phyloP scores from a whole-genome alignment of 2,888 invertebrate genomes.

The Cheilosia grossa region DNA sequence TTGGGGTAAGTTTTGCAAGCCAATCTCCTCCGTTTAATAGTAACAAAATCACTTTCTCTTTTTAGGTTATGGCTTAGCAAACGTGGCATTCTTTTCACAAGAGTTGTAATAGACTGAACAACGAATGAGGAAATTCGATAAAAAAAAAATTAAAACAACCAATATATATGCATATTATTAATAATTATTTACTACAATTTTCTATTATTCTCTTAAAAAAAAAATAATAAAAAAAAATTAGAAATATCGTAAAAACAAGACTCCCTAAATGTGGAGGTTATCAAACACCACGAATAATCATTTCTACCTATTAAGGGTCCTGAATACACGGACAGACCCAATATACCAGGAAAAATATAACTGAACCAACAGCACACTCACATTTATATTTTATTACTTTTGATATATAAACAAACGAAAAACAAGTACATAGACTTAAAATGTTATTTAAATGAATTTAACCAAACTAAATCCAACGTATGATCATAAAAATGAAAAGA shows the following conservation, averaged over 20 bases:
- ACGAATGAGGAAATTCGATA: slow-evolving; percentile 62
- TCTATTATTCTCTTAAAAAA: slow-evolving; percentile 61
- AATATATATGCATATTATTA: slow-evolving; percentile 66
- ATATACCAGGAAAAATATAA: slow-evolving; percentile 16
- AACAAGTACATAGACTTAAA: slow-evolving; percentile 33
- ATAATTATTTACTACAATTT: slow-evolving; percentile 69
- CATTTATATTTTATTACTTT: slow-evolving; percentile 74
- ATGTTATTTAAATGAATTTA: slow-evolving; percentile 38
- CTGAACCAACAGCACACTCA: slow-evolving; percentile 52
- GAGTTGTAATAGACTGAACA: slow-evolving; percentile 82
- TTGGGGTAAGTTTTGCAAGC: slow-evolving; percentile 88
- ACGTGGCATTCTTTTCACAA: slow-evolving; percentile 82
- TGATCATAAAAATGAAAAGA: slow-evolving; percentile 12
- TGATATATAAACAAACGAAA: slow-evolving; percentile 57
- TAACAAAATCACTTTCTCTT: slow-evolving; percentile 75
- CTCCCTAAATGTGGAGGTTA: slow-evolving; percentile 1
- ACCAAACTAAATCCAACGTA: slow-evolving; percentile 2
- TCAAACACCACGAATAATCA: slow-evolving; percentile 7
- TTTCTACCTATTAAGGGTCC: slow-evolving; percentile 25
- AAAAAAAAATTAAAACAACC: slow-evolving; percentile 27
- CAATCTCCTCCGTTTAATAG: not conserved
- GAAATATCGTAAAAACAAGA: not conserved
- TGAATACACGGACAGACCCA: slow-evolving; percentile 21
- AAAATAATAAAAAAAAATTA: slow-evolving; percentile 36
- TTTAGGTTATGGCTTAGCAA: slow-evolving; percentile 88